A percentile compares a stretch with the other conserved stretches of the same genome.
Conservation (phyloP, 2,797 vertebrate species). For the Octomys mimax region DNA sequence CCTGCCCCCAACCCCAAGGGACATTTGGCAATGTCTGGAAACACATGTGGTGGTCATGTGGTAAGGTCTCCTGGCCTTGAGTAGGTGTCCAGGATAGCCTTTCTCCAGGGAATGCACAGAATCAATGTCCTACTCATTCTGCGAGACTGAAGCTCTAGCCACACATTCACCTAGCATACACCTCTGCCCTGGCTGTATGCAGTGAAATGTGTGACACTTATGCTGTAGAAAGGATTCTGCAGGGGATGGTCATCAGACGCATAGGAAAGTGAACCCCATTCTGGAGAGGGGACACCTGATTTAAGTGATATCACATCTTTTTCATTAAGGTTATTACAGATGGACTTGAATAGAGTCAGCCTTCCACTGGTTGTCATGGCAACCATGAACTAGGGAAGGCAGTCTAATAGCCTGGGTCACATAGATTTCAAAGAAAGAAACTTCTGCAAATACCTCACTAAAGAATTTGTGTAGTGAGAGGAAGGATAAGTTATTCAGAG, state of each 20-base stretch:
- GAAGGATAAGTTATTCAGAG: not conserved
- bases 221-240: not conserved
- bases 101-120: not conserved
- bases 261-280: not conserved
- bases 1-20: not conserved
- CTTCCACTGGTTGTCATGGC: not conserved
- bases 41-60: not conserved
- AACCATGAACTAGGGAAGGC: constrained; percentile 17
- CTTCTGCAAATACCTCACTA: constrained; percentile 39
- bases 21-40: not conserved
- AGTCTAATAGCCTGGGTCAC: not conserved
- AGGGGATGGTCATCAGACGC: not conserved
- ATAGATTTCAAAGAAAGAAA: constrained; percentile 66
- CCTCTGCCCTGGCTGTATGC: too few species aligned
- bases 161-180: not conserved
- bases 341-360: not conserved
- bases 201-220: not conserved
- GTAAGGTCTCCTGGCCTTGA: not conserved
- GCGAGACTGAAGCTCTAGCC: not conserved
- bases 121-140: not conserved
- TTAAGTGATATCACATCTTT: constrained; percentile 37
- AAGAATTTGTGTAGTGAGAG: constrained; percentile 76
- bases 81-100: not conserved
- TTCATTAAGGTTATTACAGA: constrained; percentile 66
- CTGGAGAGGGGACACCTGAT: constrained; percentile 27